Conservation (phyloP, 2,797 vertebrate genomes). For the Coregonus ussuriensis region DNA sequence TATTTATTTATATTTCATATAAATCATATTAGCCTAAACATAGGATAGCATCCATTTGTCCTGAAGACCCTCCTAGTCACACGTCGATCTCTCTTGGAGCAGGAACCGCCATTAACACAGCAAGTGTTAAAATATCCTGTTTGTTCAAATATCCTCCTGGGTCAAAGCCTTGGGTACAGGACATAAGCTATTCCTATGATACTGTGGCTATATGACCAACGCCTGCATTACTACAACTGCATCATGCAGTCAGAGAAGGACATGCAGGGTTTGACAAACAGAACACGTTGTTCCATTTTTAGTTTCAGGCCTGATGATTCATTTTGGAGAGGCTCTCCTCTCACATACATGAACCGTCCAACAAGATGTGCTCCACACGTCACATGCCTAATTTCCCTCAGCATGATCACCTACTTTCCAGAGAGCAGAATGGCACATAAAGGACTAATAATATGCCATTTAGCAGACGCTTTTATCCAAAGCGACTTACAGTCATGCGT, state of each 20-base stretch:
- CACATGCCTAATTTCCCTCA: constrained; percentile 13
- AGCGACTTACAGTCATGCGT: too few species aligned
- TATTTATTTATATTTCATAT: not conserved
- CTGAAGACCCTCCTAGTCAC: not conserved
- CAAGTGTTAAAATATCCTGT: not conserved
- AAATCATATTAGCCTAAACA: not conserved
- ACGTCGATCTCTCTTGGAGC: not conserved
- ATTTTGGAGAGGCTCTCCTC: not conserved
- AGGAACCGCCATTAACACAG: not conserved
- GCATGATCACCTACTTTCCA: constrained; percentile 26
- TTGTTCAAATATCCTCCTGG: not conserved
- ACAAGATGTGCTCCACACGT: not conserved
- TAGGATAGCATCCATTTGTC: not conserved
- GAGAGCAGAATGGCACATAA: not conserved
- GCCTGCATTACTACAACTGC: not conserved
- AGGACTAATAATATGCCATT: not conserved
- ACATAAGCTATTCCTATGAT: too few species aligned
- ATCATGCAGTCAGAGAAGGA: not conserved
- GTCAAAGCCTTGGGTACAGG: not conserved
- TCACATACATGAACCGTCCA: not conserved
- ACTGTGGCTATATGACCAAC: not conserved
- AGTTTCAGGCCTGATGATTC: not conserved
- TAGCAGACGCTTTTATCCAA: too few species aligned
- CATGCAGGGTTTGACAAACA: not conserved
- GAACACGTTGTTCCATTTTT: not conserved